These are phyloP conservation scores for Liodrosophila aerea DNA, from an alignment of 2,888 invertebrate species.

Conservation along the genomic window DNA sequence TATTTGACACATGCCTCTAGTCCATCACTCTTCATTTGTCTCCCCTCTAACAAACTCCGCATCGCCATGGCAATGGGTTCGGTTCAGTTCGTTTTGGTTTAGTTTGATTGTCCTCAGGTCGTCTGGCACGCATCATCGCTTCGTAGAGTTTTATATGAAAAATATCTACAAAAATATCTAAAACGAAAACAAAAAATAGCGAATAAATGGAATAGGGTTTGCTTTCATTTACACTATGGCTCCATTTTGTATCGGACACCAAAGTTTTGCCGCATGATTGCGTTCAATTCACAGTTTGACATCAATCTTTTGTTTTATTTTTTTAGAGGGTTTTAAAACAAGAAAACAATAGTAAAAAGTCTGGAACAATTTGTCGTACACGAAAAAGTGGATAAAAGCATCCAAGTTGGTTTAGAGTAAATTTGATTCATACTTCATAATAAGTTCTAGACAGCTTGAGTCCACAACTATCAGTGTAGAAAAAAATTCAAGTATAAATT, in stretches of 20 bases:
- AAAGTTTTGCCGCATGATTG: constrained; percentile 48
- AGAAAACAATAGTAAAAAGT: too few relatives aligned
- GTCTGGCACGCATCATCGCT: constrained; percentile 26
- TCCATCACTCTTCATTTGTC: neutral
- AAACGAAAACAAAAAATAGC: neutral
- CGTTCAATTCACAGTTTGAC: constrained; percentile 43
- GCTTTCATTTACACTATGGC: constrained; percentile 7
- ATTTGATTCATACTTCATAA: neutral
- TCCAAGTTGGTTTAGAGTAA: neutral
- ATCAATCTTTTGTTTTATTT: constrained; percentile 15
- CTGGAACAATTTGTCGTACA: too few relatives aligned
- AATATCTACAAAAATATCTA: neutral
- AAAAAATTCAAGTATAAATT: constrained; percentile 53
- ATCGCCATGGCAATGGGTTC: constrained; percentile 23
- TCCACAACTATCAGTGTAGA: constrained; percentile 12
- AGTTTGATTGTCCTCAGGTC: constrained; percentile 37
- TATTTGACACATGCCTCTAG: neutral
- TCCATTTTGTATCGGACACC: constrained; percentile 24
- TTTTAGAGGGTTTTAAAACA: too few relatives aligned
- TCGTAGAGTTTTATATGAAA: constrained; percentile 3
- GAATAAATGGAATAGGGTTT: constrained; percentile 3
- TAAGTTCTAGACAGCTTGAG: constrained; percentile 11
- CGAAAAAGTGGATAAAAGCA: too few relatives aligned
- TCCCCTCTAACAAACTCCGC: constrained; percentile 17
- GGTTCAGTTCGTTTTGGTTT: neutral